These are phyloP conservation scores for Diarsia rubi DNA, from an alignment of 2,888 invertebrate genomes.

Conservation along the genomic window DNA sequence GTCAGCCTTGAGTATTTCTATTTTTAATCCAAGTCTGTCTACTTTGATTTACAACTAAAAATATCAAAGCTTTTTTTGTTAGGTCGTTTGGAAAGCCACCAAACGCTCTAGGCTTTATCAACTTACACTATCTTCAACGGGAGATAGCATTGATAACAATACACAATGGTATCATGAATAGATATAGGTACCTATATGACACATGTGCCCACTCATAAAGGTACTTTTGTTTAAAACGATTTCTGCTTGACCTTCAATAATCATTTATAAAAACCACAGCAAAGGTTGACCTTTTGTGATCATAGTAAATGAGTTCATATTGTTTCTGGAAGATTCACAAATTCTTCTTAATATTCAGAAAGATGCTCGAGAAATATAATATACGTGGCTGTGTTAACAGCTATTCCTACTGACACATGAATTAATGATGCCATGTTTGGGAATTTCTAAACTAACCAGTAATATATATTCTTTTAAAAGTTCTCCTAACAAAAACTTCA, in stretches of 20 bases:
- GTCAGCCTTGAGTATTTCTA: conserved; percentile 11
- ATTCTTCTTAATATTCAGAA: not conserved
- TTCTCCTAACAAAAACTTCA: conserved; percentile 3
- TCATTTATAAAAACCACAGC: not conserved
- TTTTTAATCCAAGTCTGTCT: conserved; percentile 25
- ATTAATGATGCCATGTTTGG: conserved; percentile 23
- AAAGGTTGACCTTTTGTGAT: conserved; percentile 19
- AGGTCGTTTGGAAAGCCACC: conserved; percentile 23
- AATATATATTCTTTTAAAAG: conserved; percentile 23
- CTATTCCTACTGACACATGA: conserved; percentile 10
- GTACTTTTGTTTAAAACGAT: conserved; percentile 1
- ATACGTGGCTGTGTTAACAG: not conserved
- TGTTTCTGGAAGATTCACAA: not conserved
- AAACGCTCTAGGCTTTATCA: conserved; percentile 56
- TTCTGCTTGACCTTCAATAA: conserved; percentile 17
- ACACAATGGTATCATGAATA: conserved; percentile 31
- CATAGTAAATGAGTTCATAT: not conserved
- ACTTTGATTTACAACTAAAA: conserved; percentile 35
- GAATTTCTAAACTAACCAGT: conserved; percentile 14
- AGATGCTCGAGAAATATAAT: not conserved
- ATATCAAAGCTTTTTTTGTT: conserved; percentile 42
- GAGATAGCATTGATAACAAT: conserved; percentile 61
- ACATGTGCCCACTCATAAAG: not conserved
- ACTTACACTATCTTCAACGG: conserved; percentile 47
- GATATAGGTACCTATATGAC: not conserved